These are phyloP conservation scores for Anaspis maculata DNA, from an alignment of 2,888 invertebrate genomes.

Conservation along the genomic window DNA sequence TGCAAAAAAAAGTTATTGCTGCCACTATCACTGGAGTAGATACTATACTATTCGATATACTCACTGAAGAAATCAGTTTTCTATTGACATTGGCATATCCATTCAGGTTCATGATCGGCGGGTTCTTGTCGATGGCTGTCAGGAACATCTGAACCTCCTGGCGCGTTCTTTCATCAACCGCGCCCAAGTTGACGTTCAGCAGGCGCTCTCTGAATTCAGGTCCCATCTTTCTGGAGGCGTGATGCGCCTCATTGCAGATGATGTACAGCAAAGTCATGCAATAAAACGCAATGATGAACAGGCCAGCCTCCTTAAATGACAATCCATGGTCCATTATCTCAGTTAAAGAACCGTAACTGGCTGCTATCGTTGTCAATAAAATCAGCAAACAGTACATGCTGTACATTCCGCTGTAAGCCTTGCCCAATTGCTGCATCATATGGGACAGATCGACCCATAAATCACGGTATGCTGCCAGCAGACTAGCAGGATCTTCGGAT, in stretches of 20 bases:
- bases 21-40: constrained; percentile 1
- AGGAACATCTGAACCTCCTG: constrained; percentile 67
- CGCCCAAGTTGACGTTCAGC: constrained; percentile 57
- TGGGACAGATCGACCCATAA: constrained; percentile 56
- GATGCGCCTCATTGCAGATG: constrained; percentile 67
- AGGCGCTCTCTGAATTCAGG: constrained; percentile 50
- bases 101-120: constrained; percentile 68
- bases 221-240: constrained; percentile 50
- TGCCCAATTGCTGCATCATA: constrained; percentile 70
- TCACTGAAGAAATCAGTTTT: constrained; percentile 58
- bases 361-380: constrained; percentile 65
- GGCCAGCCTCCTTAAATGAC: constrained; percentile 62
- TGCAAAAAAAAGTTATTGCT: constrained; percentile 27
- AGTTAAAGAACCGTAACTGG: constrained; percentile 60
- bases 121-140: constrained; percentile 65
- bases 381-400: constrained; percentile 67
- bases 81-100: constrained; percentile 66
- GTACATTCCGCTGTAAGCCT: constrained; percentile 70
- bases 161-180: constrained; percentile 56
- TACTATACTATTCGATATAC: constrained; percentile 26
- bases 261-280: constrained; percentile 62
- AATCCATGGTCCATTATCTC: constrained; percentile 65
- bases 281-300: constrained; percentile 63
- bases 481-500: constrained; percentile 54
- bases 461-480: constrained; percentile 59